phyloP scores from a whole-genome alignment of 2,113 vertebrate species.

The Procavia capensis region DNA sequence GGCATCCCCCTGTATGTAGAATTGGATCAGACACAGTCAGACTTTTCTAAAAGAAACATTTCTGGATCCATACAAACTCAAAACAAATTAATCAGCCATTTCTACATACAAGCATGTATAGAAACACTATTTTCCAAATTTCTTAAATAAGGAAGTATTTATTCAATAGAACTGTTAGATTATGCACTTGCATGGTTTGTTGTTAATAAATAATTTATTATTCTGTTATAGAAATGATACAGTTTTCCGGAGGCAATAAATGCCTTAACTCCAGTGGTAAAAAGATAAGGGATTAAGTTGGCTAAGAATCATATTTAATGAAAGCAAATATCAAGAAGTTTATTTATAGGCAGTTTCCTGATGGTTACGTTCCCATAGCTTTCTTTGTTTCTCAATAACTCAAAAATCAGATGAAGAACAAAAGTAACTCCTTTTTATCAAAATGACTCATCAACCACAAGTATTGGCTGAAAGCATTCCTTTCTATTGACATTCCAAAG shows the following conservation, averaged over 20 bases:
- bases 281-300: slow-evolving; percentile 15
- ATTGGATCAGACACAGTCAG: neutral
- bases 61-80: slow-evolving; percentile 1
- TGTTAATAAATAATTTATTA: slow-evolving; percentile 38
- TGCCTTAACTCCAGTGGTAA: neutral
- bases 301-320: slow-evolving; percentile 18
- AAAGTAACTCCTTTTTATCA: slow-evolving; percentile 33
- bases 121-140: slow-evolving; percentile 6
- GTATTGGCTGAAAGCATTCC: slow-evolving; percentile 21
- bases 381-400: slow-evolving; percentile 29
- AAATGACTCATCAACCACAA: neutral
- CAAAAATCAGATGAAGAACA: slow-evolving; percentile 32
- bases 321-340: slow-evolving; percentile 23
- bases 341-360: slow-evolving; percentile 36
- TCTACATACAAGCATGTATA: slow-evolving; percentile 21
- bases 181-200: neutral
- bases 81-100: neutral
- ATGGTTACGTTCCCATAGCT: neutral
- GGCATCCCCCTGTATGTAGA: neutral
- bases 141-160: slow-evolving; percentile 28
- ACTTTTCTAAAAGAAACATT: slow-evolving; percentile 16
- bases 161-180: neutral
- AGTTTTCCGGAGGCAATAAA: neutral
- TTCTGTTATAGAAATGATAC: slow-evolving; percentile 38
- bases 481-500: slow-evolving; percentile 37